phyloP scores from a whole-genome alignment of 2,113 vertebrate species.

The Sceloporus undulatus region DNA sequence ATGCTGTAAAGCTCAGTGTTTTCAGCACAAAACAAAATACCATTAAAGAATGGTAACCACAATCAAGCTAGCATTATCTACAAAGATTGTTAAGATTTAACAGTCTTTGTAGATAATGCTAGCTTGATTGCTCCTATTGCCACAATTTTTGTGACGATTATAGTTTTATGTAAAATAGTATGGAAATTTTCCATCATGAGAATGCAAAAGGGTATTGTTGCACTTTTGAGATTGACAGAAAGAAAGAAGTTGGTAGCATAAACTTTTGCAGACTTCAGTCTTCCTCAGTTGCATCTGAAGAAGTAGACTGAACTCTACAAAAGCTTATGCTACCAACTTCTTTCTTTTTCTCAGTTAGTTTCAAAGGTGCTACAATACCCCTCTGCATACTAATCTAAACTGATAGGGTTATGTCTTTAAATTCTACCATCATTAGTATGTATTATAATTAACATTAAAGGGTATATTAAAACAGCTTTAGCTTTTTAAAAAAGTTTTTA shows the following conservation, averaged over 20 bases:
- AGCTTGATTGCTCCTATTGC: background rate
- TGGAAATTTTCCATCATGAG: background rate
- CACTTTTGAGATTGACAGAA: no score
- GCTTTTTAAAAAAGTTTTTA: constrained; percentile 3
- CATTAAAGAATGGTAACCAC: background rate
- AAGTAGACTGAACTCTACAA: no score
- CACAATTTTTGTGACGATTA: background rate
- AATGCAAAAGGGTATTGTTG: no score
- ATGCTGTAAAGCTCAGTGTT: background rate
- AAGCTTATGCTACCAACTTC: no score
- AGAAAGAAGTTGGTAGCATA: no score
- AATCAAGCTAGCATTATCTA: constrained; percentile 5
- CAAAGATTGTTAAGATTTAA: background rate
- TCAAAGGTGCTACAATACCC: no score
- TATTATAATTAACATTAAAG: background rate
- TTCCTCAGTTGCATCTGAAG: no score
- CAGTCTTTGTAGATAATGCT: background rate
- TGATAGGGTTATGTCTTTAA: no score
- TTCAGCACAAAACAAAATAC: background rate
- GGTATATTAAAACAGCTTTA: constrained; percentile 23
- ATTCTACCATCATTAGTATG: background rate
- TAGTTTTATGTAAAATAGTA: background rate
- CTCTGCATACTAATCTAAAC: no score
- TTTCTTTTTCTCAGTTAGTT: no score
- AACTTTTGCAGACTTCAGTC: no score